Conservation (phyloP, 2,113 vertebrate genomes). For the Raja brachyura region DNA sequence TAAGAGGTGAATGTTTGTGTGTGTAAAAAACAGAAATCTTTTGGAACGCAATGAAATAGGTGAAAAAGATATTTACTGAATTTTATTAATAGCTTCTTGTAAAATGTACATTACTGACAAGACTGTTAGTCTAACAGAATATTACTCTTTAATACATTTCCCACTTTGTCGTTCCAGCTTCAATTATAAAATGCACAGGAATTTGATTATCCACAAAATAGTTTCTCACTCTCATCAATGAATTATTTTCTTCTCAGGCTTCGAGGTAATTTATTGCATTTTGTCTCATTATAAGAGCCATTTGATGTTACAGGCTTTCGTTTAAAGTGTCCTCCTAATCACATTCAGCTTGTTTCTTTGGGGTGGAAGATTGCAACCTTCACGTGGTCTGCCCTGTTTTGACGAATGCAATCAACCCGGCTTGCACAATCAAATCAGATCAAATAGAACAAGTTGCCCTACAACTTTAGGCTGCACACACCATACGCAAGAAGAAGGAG, state of each 20-base stretch:
- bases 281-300: background rate
- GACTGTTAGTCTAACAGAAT: background rate
- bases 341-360: background rate
- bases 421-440: too few relatives aligned
- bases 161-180: background rate
- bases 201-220: background rate
- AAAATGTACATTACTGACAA: background rate
- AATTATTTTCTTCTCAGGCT: background rate
- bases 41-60: background rate
- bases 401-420: too few relatives aligned
- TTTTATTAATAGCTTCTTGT: background rate
- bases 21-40: background rate
- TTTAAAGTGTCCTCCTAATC: background rate
- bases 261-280: background rate
- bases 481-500: too few relatives aligned
- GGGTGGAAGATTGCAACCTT: too few relatives aligned
- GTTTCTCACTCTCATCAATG: background rate
- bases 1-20: background rate
- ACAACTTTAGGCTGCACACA: too few relatives aligned
- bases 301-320: background rate
- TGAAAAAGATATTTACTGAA: background rate
- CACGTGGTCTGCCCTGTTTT: too few relatives aligned
- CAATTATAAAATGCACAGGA: conserved; percentile 5
- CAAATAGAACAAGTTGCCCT: too few relatives aligned
- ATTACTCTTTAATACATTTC: background rate